A percentile compares a stretch with the other conserved stretches of the same genome.
Evolutionary conservation across 2,113 vertebrate species (phyloP).

Genomic region (Leucopsar rothschildi): DNA sequence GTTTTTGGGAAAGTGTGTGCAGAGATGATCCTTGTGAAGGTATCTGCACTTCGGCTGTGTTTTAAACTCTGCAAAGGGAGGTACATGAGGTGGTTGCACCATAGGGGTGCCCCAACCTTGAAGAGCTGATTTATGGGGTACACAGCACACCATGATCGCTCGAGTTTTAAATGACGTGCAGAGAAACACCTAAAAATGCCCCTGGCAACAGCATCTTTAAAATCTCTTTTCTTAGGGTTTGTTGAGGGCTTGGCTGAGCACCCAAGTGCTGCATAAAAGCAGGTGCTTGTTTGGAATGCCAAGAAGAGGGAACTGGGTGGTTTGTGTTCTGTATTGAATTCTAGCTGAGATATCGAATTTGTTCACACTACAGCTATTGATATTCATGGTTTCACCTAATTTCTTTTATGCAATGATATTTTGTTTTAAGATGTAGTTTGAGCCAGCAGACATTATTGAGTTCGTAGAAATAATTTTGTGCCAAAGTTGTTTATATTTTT

Average conservation of each 20-base stretch:
- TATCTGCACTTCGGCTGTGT: background rate
- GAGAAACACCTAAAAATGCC: background rate
- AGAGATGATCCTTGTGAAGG: accelerated
- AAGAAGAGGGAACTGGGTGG: background rate
- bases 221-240: background rate
- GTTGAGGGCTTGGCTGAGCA: background rate
- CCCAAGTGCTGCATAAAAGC: background rate
- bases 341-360: too few species aligned
- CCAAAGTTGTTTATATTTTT: background rate
- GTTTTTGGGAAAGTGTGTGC: background rate
- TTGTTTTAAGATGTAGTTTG: background rate
- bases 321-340: background rate
- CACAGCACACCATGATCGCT: accelerated
- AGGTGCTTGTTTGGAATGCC: background rate
- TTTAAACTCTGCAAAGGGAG: background rate
- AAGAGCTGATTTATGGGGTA: background rate
- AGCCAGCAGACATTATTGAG: background rate
- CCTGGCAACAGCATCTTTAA: background rate
- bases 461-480: background rate
- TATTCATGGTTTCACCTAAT: background rate
- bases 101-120: accelerated
- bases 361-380: accelerated
- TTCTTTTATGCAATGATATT: background rate
- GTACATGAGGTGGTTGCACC: background rate
- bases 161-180: accelerated